A percentile compares a stretch with the other conserved stretches of the same genome.
These are phyloP conservation scores for Halcyon chelicuti DNA, from an alignment of 2,797 vertebrate species.

Conservation along the genomic window DNA sequence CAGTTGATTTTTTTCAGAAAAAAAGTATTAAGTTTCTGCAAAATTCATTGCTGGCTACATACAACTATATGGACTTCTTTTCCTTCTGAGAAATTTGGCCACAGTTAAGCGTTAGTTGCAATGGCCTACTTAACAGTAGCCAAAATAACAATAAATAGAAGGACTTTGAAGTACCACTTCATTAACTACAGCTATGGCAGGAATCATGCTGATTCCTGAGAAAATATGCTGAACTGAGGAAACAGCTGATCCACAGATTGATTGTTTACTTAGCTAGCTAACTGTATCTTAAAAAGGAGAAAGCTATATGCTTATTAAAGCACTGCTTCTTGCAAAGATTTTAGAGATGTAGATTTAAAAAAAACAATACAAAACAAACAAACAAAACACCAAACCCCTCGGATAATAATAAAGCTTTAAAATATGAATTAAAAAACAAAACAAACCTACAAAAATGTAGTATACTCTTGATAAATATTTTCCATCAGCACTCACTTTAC, in stretches of 20 bases:
- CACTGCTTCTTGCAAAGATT: not conserved
- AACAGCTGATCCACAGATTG: not conserved
- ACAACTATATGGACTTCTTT: not conserved
- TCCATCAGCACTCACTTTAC: not conserved
- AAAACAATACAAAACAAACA: not conserved
- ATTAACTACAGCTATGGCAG: not conserved
- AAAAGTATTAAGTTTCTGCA: not conserved
- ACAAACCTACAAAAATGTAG: not conserved
- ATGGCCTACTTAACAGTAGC: not conserved
- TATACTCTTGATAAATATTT: not conserved
- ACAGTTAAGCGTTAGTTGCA: not conserved
- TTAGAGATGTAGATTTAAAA: not conserved
- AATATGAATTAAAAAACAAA: not conserved
- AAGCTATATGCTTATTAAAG: not conserved
- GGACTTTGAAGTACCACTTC: not conserved
- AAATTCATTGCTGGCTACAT: not conserved
- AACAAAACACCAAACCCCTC: rapidly evolving
- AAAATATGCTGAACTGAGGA: slow-evolving; percentile 2
- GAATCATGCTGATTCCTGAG: not conserved
- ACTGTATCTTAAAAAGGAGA: not conserved
- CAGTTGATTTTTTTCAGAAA: not conserved
- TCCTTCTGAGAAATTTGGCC: not conserved
- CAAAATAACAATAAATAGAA: slow-evolving; percentile 19
- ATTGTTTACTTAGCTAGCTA: not conserved
- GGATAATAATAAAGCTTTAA: not conserved